These are phyloP conservation scores for Campaea margaritaria DNA, from an alignment of 2,888 invertebrate species.

Conservation along the genomic window DNA sequence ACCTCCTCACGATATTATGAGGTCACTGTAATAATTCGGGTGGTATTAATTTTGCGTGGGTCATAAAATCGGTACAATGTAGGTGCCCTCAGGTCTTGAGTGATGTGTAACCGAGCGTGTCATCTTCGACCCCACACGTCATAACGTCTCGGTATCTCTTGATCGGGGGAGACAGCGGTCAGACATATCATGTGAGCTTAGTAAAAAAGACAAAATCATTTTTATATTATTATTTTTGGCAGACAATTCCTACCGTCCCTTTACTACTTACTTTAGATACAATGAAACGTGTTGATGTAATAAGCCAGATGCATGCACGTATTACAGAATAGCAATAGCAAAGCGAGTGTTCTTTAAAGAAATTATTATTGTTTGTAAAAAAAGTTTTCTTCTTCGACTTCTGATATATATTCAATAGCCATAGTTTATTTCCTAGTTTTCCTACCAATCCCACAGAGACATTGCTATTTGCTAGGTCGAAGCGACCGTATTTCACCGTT, in stretches of 20 bases:
- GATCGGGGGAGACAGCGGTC: conserved; percentile 12
- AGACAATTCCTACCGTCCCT: no score
- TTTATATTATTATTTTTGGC: no score
- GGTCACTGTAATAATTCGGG: conserved; percentile 28
- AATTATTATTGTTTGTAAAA: no score
- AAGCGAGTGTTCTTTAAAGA: no score
- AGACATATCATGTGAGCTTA: background rate
- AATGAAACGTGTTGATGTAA: no score
- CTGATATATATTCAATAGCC: background rate
- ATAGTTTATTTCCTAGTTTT: background rate
- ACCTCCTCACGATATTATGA: conserved; percentile 25
- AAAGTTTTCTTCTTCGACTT: background rate
- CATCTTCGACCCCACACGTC: conserved; percentile 27
- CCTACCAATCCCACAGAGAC: background rate
- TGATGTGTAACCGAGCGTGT: conserved; percentile 24
- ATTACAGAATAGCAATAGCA: no score
- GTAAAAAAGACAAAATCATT: no score
- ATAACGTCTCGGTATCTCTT: background rate
- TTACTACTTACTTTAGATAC: no score
- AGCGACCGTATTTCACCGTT: conserved; percentile 37
- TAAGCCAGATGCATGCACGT: no score
- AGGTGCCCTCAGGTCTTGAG: conserved; percentile 22
- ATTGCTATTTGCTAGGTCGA: conserved; percentile 40
- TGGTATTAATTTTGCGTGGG: conserved; percentile 27
- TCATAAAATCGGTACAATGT: conserved; percentile 22